Evolutionary conservation across 2,797 vertebrate genomes (phyloP).

Genomic region (Orientallactaga sibirica): DNA sequence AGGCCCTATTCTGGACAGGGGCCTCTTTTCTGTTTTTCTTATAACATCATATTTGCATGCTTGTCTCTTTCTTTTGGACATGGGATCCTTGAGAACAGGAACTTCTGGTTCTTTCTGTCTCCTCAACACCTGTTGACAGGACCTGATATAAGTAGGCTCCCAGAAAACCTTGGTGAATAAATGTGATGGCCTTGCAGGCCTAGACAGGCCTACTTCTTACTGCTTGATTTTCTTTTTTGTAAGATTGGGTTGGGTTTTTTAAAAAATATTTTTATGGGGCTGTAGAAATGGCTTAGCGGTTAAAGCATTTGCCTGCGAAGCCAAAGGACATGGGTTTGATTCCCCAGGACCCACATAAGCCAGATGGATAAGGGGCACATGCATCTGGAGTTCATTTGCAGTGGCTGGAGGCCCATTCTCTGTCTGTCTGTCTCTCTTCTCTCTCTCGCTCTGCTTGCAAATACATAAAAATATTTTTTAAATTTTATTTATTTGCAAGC

Average conservation of each 20-base stretch:
- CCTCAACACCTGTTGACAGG: background rate
- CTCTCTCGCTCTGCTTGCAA: too few relatives aligned
- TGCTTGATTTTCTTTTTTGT: constrained; percentile 24
- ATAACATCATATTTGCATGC: background rate
- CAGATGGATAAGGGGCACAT: too few relatives aligned
- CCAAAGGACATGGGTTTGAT: too few relatives aligned
- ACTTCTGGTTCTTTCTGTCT: background rate
- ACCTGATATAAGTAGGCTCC: background rate
- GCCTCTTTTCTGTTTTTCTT: background rate
- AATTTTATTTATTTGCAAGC: too few relatives aligned
- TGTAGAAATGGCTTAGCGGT: too few relatives aligned
- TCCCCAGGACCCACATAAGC: too few relatives aligned
- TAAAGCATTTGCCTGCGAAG: too few relatives aligned
- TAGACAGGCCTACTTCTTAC: background rate
- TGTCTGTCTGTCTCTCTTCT: background rate
- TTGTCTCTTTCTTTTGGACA: background rate
- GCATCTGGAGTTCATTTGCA: too few relatives aligned
- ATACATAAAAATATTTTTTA: too few relatives aligned
- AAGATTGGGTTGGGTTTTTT: background rate
- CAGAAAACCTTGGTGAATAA: constrained; percentile 57
- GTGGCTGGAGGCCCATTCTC: background rate
- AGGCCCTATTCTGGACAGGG: background rate
- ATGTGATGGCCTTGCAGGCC: background rate
- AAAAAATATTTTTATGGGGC: background rate
- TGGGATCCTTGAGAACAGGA: background rate